Base-by-base conservation (phyloP, 2,113 vertebrate genomes). In the Alexandromys fortis region DNA sequence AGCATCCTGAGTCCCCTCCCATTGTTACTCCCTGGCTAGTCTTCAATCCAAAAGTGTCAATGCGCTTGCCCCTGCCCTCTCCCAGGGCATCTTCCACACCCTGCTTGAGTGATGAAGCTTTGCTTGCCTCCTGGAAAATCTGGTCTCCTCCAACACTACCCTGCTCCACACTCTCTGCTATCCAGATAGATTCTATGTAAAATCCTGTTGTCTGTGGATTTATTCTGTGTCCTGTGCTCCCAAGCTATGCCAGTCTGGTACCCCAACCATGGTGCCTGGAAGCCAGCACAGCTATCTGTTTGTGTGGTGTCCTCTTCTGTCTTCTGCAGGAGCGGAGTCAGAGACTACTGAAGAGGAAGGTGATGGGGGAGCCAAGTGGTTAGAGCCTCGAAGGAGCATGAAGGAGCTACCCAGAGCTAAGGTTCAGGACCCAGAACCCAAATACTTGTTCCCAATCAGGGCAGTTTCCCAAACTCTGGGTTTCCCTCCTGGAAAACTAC, bases 331-430 rank as follows among this genome's bases (percentile, higher is more conserved):
- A 4, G 5, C 63, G 26, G 55, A 63, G 61, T 2, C 61, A 24
- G 61, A 63, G 67, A 35, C 35, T n/a, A 26, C 83, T 42, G 21
- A 49, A 30, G 85, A 11, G 0, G 0, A 0, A 24, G 17, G 38
- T 1, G n/a, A 14, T 1, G 2, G 21, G 73, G 79, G n/a, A 3
- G 0, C 6, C 12, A 2, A 6, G 14, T 12, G 4, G n/a, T 16
- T 5, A 1, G 33, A 21, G 13, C 16, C 79, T 73, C 28, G n/a
- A 22, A 22, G 49, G 19, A 58, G 10, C 21, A 1, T 7, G 6
- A 22, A 19, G 52, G 52, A 22, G 28, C 5, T 28, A 26, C 33
- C 24, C 0, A 26, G 81, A 49, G 28, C 45, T 47, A 38, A 35
- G 55, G 28, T 0, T 52, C 55, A 73, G 70, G 58, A 70, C 88